Evolutionary conservation across 2,888 invertebrate genomes (phyloP).

Genomic region (Dolichopus griseipennis): DNA sequence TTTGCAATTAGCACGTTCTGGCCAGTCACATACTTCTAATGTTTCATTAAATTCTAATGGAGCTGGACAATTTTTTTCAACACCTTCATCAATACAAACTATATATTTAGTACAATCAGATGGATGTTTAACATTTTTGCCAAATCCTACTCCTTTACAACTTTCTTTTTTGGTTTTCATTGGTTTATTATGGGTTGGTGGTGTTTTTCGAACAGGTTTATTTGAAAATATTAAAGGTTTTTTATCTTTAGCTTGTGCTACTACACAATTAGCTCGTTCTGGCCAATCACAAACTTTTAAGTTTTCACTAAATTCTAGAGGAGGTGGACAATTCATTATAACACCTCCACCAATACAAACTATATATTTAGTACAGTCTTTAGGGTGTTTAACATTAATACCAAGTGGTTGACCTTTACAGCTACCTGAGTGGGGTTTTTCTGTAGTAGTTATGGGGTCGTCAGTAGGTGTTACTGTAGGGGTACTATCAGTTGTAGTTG

Average conservation of each 20-base stretch:
- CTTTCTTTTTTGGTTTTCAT: no score
- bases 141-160: background rate
- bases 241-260: no score
- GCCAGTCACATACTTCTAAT: slow-evolving; percentile 18
- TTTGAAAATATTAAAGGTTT: no score
- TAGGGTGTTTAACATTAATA: background rate
- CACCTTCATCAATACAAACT: slow-evolving; percentile 29
- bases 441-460: slow-evolving; percentile 10
- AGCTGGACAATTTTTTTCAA: slow-evolving; percentile 24
- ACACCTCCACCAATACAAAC: background rate
- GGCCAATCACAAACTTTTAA: background rate
- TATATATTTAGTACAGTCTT: background rate
- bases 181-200: no score
- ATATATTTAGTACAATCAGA: slow-evolving; percentile 30
- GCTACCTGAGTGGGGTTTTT: slow-evolving; percentile 22
- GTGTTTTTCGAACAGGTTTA: no score
- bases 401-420: slow-evolving; percentile 21
- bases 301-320: background rate
- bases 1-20: slow-evolving; percentile 16
- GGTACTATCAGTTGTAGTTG: background rate
- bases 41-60: slow-evolving; percentile 14
- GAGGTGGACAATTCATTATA: background rate
- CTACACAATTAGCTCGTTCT: background rate
- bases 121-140: slow-evolving; percentile 25
- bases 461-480: background rate